Conservation (phyloP, 2,888 invertebrate genomes). For the Nipponacmea schrenckii region DNA sequence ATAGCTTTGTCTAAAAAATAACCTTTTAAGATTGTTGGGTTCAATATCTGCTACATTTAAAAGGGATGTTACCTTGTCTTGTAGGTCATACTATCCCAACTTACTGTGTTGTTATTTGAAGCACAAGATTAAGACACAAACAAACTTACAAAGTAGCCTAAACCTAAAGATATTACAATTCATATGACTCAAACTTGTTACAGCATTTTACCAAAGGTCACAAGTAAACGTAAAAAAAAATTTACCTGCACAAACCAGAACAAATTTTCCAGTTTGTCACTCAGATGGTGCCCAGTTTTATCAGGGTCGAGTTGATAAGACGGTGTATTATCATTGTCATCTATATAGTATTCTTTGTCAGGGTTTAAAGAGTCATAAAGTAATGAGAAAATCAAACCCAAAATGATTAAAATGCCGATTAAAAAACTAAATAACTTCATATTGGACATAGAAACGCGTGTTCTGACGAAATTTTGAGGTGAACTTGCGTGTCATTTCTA, state of each 20-base stretch:
- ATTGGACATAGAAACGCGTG: background rate
- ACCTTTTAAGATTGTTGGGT: too few species aligned
- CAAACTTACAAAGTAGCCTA: too few species aligned
- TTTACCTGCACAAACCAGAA: conserved; percentile 54
- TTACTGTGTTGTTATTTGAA: too few species aligned
- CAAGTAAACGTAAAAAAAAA: background rate
- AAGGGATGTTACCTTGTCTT: too few species aligned
- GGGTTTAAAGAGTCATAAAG: background rate
- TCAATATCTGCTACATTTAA: too few species aligned
- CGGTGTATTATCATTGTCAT: background rate
- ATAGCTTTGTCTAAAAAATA: too few species aligned
- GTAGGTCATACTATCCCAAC: too few species aligned
- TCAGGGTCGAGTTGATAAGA: background rate
- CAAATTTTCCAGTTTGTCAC: conserved; percentile 27
- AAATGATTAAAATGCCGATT: background rate
- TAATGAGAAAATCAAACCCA: background rate
- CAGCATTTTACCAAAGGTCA: background rate
- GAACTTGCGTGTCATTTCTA: background rate
- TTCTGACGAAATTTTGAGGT: background rate
- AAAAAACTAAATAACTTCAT: background rate
- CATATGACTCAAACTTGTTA: background rate
- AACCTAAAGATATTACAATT: too few species aligned
- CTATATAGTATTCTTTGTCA: background rate
- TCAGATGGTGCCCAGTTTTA: background rate
- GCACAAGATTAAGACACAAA: too few species aligned